Evolutionary conservation across 92 coral and sea anemone species (phyloP).

Genomic region (Blastomussa wellsi): DNA sequence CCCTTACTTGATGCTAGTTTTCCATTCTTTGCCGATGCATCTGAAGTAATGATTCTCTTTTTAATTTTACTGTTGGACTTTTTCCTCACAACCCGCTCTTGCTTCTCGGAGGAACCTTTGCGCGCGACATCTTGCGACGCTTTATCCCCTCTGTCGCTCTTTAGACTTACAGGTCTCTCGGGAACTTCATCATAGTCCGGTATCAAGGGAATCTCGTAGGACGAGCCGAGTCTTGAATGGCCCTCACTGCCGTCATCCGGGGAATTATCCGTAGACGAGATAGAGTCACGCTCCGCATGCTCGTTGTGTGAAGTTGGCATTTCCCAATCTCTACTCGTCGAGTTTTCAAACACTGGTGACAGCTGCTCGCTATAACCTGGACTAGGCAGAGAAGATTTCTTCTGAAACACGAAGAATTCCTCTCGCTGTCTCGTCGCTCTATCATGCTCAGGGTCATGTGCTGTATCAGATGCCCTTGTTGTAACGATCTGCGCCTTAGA

Average conservation of each 20-base stretch:
- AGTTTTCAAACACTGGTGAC: slow-evolving; percentile 53
- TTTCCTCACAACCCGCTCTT: slow-evolving; percentile 20
- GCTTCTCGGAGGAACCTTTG: slow-evolving; percentile 16
- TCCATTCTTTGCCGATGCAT: background rate
- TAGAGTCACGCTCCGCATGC: slow-evolving; percentile 24
- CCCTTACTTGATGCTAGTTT: slow-evolving; percentile 11
- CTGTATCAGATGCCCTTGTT: slow-evolving; percentile 39
- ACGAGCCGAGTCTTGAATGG: slow-evolving; percentile 20
- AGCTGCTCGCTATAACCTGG: slow-evolving; percentile 36
- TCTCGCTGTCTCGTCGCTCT: slow-evolving; percentile 32
- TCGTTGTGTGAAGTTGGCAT: slow-evolving; percentile 30
- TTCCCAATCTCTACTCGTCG: slow-evolving; percentile 56
- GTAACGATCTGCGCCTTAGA: slow-evolving; percentile 51
- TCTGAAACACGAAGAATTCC: slow-evolving; percentile 44
- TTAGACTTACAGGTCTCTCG: slow-evolving; percentile 81
- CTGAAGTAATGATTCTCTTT: slow-evolving; percentile 8
- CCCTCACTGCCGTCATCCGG: slow-evolving; percentile 28
- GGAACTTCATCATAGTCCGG: slow-evolving; percentile 80
- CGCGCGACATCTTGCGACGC: background rate
- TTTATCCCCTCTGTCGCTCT: slow-evolving; percentile 47
- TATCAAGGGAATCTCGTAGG: slow-evolving; percentile 68
- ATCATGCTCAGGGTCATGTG: slow-evolving; percentile 12
- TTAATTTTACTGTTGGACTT: slow-evolving; percentile 23
- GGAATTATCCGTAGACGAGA: slow-evolving; percentile 25
- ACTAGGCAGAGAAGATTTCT: slow-evolving; percentile 45